Percentiles rank a stretch among this genome's conserved stretches.
phyloP scores from a whole-genome alignment of 2,797 vertebrate genomes.

The Protosalanx chinensis region DNA sequence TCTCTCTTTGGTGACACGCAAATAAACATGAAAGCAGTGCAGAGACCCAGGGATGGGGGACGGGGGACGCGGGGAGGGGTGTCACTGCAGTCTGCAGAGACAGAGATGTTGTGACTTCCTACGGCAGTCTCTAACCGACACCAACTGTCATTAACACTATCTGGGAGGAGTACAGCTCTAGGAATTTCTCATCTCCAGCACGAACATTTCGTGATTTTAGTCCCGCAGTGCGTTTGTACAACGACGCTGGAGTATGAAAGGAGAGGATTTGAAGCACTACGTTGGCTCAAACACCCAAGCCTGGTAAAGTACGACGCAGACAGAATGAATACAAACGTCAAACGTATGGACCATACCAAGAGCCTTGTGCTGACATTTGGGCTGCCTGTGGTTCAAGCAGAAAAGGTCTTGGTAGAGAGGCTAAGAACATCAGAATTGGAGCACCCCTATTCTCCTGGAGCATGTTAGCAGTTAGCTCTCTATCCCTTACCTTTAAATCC shows the following conservation, averaged over 20 bases:
- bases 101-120: conserved; percentile 20
- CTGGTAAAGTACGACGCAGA: too few species aligned
- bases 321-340: background rate
- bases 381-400: background rate
- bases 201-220: too few species aligned
- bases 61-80: too few species aligned
- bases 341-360: background rate
- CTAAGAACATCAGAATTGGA: too few species aligned
- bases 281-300: too few species aligned
- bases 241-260: too few species aligned
- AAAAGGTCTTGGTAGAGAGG: too few species aligned
- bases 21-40: background rate
- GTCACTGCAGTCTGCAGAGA: background rate
- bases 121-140: conserved; percentile 12
- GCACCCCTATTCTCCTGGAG: too few species aligned
- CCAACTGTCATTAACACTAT: background rate
- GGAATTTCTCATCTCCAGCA: too few species aligned
- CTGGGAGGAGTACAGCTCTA: background rate
- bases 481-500: background rate
- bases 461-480: too few species aligned
- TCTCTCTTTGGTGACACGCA: background rate
- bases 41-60: background rate
- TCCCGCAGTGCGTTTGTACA: too few species aligned
- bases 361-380: background rate
- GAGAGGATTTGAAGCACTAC: too few species aligned